phyloP scores from a whole-genome alignment of 2,113 vertebrate species.

The Pelodiscus sinensis region DNA sequence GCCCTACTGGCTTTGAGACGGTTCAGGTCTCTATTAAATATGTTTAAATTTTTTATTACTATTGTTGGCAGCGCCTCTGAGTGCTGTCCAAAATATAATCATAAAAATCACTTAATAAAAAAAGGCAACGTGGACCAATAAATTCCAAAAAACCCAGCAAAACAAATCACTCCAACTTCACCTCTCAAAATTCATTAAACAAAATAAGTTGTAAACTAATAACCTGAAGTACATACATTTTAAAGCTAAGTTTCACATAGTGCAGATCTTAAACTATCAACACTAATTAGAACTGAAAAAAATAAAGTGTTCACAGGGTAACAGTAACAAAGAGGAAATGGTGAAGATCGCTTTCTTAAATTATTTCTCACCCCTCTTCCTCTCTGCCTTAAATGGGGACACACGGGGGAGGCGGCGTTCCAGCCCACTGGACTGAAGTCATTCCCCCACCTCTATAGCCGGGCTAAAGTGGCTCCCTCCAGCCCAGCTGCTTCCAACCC shows the following conservation, averaged over 20 bases:
- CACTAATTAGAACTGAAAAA: neutral
- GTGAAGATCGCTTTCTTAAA: neutral
- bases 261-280: neutral
- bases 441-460: too few relatives aligned
- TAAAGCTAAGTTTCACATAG: too few relatives aligned
- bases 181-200: neutral
- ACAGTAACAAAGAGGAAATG: neutral
- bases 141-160: slow-evolving; percentile 15
- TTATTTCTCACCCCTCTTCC: neutral
- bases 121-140: slow-evolving; percentile 8
- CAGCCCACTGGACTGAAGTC: too few relatives aligned
- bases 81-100: neutral
- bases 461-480: too few relatives aligned
- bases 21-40: neutral
- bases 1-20: too few relatives aligned
- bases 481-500: too few relatives aligned
- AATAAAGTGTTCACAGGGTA: neutral
- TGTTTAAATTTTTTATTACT: slow-evolving; percentile 5
- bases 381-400: too few relatives aligned
- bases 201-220: neutral
- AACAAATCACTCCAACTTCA: neutral
- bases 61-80: neutral
- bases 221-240: too few relatives aligned
- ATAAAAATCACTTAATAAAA: slow-evolving; percentile 28
- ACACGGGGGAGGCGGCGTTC: too few relatives aligned